A percentile compares a stretch with the other conserved stretches of the same genome.
phyloP scores from a whole-genome alignment of 2,888 invertebrate species.

The Eupithecia subumbrata region DNA sequence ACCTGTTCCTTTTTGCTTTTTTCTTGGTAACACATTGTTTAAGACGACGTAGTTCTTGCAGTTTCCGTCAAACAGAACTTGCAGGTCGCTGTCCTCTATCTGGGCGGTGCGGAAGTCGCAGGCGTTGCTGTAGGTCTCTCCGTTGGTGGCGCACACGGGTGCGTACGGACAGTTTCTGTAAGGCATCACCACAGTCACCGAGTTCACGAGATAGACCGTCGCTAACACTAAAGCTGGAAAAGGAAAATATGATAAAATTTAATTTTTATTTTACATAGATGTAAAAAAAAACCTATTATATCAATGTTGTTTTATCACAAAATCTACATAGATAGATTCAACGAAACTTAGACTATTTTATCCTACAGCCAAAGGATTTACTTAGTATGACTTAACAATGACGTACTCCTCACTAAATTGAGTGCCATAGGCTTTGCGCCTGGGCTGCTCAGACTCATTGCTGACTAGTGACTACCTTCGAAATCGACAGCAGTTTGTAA shows the following conservation, averaged over 20 bases:
- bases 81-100: background rate
- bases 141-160: constrained; percentile 6
- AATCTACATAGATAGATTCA: too few relatives aligned
- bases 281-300: too few relatives aligned
- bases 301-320: too few relatives aligned
- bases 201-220: background rate
- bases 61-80: background rate
- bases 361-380: too few relatives aligned
- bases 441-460: too few relatives aligned
- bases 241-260: background rate
- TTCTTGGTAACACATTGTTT: background rate
- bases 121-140: background rate
- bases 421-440: too few relatives aligned
- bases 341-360: too few relatives aligned
- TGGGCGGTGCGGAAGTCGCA: background rate
- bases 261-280: background rate
- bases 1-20: background rate
- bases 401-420: too few relatives aligned
- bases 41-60: background rate
- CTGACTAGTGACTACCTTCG: too few relatives aligned
- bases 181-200: background rate
- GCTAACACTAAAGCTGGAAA: background rate
- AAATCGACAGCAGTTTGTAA: too few relatives aligned
- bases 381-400: too few relatives aligned
- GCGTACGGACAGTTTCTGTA: background rate